phyloP scores from a whole-genome alignment of 2,797 vertebrate genomes.

The Liasis olivaceus region DNA sequence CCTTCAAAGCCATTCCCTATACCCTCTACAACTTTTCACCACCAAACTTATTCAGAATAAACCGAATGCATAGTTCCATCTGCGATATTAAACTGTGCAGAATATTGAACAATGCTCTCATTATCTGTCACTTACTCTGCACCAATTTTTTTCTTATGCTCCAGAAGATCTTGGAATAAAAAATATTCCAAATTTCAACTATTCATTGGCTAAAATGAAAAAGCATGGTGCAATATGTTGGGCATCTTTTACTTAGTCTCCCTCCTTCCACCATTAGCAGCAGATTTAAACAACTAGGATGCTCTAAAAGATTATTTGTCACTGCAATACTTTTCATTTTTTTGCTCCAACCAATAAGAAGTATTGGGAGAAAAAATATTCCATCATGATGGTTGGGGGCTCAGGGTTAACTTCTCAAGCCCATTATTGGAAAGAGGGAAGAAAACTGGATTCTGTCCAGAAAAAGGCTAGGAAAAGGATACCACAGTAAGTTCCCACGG shows the following conservation, averaged over 20 bases:
- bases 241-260: background rate
- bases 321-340: background rate
- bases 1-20: background rate
- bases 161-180: too few relatives aligned
- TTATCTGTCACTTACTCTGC: background rate
- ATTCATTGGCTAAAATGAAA: too few relatives aligned
- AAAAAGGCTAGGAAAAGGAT: background rate
- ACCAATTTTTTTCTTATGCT: background rate
- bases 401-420: background rate
- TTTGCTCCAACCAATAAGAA: background rate
- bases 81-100: background rate
- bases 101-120: background rate
- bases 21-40: background rate
- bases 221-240: too few relatives aligned
- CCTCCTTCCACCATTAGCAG: background rate
- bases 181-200: too few relatives aligned
- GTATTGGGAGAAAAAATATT: background rate
- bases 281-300: background rate
- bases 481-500: background rate
- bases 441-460: background rate
- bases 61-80: background rate
- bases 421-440: background rate
- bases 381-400: background rate
- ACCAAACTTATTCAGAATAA: background rate
- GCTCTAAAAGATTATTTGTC: background rate